Base-by-base conservation (phyloP, 2,888 invertebrate genomes). In the Troilus luridus region DNA sequence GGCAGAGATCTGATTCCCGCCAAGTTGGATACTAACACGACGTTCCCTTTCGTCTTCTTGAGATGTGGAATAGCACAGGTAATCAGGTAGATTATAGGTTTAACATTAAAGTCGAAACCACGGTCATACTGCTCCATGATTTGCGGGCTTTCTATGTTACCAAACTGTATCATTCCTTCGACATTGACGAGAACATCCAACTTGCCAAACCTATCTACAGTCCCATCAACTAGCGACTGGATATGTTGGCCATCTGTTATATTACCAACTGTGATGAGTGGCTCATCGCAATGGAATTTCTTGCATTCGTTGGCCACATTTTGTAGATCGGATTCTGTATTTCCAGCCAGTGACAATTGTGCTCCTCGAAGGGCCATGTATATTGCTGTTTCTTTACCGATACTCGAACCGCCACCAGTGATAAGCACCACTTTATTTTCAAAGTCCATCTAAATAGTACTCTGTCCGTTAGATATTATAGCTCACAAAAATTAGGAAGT, bases 21-120 rank as follows among this genome's bases (percentile, higher is more conserved):
- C 41, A 91, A 98, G 94, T 98, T 98, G 1, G 99, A 99, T 0
- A 99, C 97, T 94, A 99, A 99, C 0, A 99, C 98, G 93, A 99
- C 97, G 93, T 96, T 98, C 19, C 98, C 98, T 94, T 98, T 97
- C 0, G 96, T 96, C 94, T 96, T 95, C 5, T 98, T 95, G 27
- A 99, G 95, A 94, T 98, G 96, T 0, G 99, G 98, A 0, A 97
- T 97, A 7, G 98, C 97, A 89, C 98, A 94, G 96, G 97, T 97
- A 0, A 98, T 98, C 92, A 99, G 94, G 92, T 97, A 96, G 93
- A 97, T 97, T 58, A 97, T 95, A 0, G 97, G 96, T 92, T 98
- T 96, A 0, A 98, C 97, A 94, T 99, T 99, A 3, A 97, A 96
- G 93, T 98, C 97, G 96, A 99, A 98, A 19, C 98, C 95, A 56